Evolutionary conservation across 2,797 vertebrate genomes (phyloP), one percentile per base, ranked within the genome.

Genomic region (Rhinichthys osculus): DNA sequence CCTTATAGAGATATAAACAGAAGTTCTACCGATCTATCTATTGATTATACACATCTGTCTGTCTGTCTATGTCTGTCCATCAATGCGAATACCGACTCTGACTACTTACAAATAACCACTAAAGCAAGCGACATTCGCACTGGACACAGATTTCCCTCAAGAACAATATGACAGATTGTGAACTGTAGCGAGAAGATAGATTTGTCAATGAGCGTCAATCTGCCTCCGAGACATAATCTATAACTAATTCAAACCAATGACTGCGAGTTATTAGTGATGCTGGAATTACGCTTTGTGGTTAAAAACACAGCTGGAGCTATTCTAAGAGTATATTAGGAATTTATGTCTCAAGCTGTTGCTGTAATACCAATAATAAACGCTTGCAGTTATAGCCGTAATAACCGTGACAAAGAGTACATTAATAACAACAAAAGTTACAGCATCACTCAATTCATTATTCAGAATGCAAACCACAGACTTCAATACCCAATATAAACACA

Each of bases 261-360:
- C 74, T 70, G n/a, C 17, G 27, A 71, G 76, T 85, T 85, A 85
- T 85, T 85, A 85, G 76, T 78, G 83, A 79, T 79, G 83, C 76
- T 70, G 62, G 64, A 85, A 78, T 70, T 70, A 78, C 21, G 35
- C 23, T 78, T 70, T 78, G 74, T 78, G 83, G 47, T 84, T 77
- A 69, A 78, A 83, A 84, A 85, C 83, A 72, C 83, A 85, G 83
- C 76, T 85, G 64, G 66, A 79, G 83, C 52, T 35, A 79, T 59
- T 78, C 66, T 85, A 59, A 71, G 40, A 59, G 27, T 85, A 77
- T 85, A 85, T 79, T 85, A 44, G 66, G 40, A 78, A 85, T 85
- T 47, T 79, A 85, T 62, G 66, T 79, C 27, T 78, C 76, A 85
- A 85, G 83, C 83, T 85, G 76, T 70, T 78, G 83, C 50, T 8